Conservation (phyloP, 1,140 invertebrate genomes). For the Hermetia illucens region DNA sequence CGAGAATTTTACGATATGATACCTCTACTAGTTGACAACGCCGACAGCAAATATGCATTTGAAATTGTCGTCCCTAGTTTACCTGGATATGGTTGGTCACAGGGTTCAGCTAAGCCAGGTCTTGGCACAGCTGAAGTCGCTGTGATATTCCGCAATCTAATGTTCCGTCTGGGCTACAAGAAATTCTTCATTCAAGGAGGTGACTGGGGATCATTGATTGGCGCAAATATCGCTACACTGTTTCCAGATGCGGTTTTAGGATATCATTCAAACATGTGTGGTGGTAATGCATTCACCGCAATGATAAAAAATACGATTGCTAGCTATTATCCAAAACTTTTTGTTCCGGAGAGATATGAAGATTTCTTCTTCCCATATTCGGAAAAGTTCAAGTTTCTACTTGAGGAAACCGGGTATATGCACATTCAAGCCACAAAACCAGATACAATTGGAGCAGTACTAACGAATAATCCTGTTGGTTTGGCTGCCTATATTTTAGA, state of each 20-base stretch:
- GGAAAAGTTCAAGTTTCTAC: slow-evolving; percentile 30
- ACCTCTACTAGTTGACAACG: slow-evolving; percentile 44
- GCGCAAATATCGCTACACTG: slow-evolving; percentile 40
- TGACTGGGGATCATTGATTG: slow-evolving; percentile 62
- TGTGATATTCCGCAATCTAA: slow-evolving; percentile 66
- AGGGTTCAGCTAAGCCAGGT: slow-evolving; percentile 46
- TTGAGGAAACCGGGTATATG: slow-evolving; percentile 65
- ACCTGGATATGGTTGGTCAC: slow-evolving; percentile 76
- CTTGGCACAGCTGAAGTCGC: slow-evolving; percentile 46
- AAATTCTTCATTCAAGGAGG: slow-evolving; percentile 72
- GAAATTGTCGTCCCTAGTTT: slow-evolving; percentile 68
- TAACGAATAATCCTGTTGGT: slow-evolving; percentile 54
- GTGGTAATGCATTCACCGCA: slow-evolving; percentile 18
- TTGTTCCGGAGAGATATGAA: slow-evolving; percentile 38
- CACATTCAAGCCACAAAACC: slow-evolving; percentile 82
- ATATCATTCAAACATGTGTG: slow-evolving; percentile 50
- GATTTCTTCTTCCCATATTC: slow-evolving; percentile 46
- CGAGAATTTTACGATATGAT: slow-evolving; percentile 74
- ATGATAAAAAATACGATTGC: slow-evolving; percentile 29
- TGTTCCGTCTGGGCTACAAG: slow-evolving; percentile 59
- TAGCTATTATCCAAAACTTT: slow-evolving; percentile 36
- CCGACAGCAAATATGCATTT: slow-evolving; percentile 50
- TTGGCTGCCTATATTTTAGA: slow-evolving; percentile 73
- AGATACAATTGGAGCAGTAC: slow-evolving; percentile 61
- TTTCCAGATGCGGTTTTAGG: slow-evolving; percentile 50